These are phyloP conservation scores for Rhynchonycteris naso DNA, from an alignment of 2,797 vertebrate species.

Conservation along the genomic window DNA sequence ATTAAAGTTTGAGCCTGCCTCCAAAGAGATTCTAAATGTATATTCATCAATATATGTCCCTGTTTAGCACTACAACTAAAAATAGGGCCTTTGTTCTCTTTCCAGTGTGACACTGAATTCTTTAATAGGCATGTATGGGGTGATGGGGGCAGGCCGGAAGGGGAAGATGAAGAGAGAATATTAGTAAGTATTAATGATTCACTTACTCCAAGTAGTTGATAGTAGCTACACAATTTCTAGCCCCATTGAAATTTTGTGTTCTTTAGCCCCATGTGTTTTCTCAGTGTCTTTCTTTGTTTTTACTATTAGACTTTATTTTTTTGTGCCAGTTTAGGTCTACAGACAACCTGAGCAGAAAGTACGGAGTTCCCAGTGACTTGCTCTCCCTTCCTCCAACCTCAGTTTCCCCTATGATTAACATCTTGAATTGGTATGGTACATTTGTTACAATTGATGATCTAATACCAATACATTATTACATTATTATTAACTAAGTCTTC, in stretches of 20 bases:
- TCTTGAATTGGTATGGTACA: fast-evolving
- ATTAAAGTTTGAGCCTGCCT: background rate
- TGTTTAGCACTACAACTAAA: background rate
- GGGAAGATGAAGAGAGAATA: background rate
- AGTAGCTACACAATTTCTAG: background rate
- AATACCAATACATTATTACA: background rate
- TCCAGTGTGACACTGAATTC: background rate
- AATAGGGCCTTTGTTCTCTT: background rate
- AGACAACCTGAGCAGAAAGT: background rate
- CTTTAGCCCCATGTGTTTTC: background rate
- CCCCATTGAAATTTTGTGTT: background rate
- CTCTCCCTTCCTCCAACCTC: background rate
- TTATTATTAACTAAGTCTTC: background rate
- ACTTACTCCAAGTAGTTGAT: background rate
- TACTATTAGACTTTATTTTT: background rate
- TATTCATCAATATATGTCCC: background rate
- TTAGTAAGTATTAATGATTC: background rate
- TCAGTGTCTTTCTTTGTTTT: background rate
- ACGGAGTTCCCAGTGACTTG: background rate
- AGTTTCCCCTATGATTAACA: background rate
- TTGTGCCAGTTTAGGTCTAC: background rate
- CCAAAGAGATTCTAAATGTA: background rate
- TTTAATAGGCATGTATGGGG: background rate
- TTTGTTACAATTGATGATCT: background rate
- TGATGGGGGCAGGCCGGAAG: too few relatives aligned